Conservation (phyloP, 53 echinoderm and acorn worm species). For the Henricia sp. region DNA sequence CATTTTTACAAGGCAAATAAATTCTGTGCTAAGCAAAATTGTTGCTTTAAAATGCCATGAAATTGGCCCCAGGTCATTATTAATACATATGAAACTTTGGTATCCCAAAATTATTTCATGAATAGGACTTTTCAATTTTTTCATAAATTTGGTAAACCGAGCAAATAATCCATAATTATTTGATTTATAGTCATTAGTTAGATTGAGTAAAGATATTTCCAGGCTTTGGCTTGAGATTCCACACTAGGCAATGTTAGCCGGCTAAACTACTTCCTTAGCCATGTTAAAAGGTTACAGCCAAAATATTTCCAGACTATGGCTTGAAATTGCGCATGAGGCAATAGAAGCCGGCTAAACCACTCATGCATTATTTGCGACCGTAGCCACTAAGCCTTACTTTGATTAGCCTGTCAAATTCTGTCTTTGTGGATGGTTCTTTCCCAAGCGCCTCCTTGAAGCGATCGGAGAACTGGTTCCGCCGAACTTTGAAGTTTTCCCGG, state of each 20-base stretch:
- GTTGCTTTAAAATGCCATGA: no score
- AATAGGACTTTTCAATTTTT: no score
- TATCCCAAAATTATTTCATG: no score
- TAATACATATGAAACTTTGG: no score
- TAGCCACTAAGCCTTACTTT: constrained; percentile 42
- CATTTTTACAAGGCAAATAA: no score
- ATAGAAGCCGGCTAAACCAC: not conserved
- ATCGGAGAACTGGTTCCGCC: constrained; percentile 73
- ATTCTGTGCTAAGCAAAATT: no score
- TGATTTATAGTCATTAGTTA: no score
- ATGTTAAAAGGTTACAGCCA: not conserved
- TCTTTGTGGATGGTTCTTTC: constrained; percentile 66
- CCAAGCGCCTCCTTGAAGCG: constrained; percentile 74
- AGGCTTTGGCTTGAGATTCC: not conserved
- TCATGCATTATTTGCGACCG: no score
- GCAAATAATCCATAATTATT: no score
- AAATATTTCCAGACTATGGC: not conserved
- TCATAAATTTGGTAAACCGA: no score
- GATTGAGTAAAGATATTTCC: not conserved
- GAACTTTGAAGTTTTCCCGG: constrained; percentile 76
- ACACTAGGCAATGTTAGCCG: not conserved
- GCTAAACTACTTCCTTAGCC: not conserved
- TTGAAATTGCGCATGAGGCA: not conserved
- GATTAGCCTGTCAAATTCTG: constrained; percentile 72
- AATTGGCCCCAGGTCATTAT: no score